Percentiles rank a stretch among this genome's conserved stretches.
These are phyloP conservation scores for Brachionus angularis DNA, from an alignment of 1,140 invertebrate species.

Conservation along the genomic window DNA sequence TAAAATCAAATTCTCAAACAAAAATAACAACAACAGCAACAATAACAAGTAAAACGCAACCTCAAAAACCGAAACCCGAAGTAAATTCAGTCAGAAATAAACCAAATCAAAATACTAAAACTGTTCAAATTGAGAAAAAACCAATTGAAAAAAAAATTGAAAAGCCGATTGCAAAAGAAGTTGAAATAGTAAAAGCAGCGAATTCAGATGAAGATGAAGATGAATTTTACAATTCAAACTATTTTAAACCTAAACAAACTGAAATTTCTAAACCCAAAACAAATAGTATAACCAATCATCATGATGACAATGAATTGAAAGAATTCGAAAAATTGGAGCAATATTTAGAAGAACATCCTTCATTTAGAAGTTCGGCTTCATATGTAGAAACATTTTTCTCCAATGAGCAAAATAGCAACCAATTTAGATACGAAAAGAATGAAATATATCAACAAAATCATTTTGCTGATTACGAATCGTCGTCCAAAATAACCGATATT, in stretches of 20 bases:
- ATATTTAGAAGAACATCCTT: constrained; percentile 54
- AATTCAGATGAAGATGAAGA: not conserved
- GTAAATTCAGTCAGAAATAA: too few relatives aligned
- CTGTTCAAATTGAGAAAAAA: too few relatives aligned
- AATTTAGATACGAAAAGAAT: not conserved
- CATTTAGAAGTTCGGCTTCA: constrained; percentile 54
- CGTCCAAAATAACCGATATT: too few relatives aligned
- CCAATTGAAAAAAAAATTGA: not conserved
- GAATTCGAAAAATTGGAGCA: constrained; percentile 57
- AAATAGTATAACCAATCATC: constrained; percentile 43
- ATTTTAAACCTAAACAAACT: not conserved
- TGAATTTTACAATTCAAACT: constrained; percentile 7
- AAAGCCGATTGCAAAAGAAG: not conserved
- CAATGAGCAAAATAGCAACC: not conserved
- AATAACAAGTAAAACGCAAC: not conserved
- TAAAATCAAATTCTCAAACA: not conserved
- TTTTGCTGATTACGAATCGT: too few relatives aligned
- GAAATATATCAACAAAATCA: not conserved
- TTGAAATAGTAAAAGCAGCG: not conserved
- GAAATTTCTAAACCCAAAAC: too few relatives aligned
- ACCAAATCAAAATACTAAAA: too few relatives aligned
- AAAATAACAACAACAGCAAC: not conserved
- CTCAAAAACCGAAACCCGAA: too few relatives aligned
- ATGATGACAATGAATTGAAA: constrained; percentile 51
- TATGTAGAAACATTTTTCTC: constrained; percentile 48